phyloP scores from a whole-genome alignment of 2,113 vertebrate species.

The Motacilla alba region DNA sequence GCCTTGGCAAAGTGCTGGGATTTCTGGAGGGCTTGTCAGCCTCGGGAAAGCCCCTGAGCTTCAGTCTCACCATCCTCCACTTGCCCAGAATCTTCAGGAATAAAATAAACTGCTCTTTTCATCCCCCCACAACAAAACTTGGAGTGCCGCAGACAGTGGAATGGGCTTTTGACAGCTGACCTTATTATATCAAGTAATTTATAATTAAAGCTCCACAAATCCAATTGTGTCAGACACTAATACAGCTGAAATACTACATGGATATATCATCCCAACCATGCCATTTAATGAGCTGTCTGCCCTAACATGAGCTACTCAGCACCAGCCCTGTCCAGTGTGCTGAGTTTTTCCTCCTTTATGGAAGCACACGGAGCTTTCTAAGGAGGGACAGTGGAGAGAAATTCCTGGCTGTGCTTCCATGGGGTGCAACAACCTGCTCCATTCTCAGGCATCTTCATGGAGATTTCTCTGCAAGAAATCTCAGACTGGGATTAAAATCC shows the following conservation, averaged over 20 bases:
- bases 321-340: background rate
- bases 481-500: background rate
- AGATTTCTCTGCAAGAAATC: background rate
- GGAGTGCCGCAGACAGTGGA: background rate
- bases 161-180: constrained; percentile 46
- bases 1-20: background rate
- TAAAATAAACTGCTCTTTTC: background rate
- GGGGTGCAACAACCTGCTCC: background rate
- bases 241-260: constrained; percentile 4
- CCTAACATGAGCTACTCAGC: background rate
- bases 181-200: constrained; percentile 43
- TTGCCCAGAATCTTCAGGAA: background rate
- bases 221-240: background rate
- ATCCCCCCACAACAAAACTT: background rate
- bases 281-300: background rate
- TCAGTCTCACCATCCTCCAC: background rate
- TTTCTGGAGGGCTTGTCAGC: background rate
- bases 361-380: background rate
- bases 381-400: background rate
- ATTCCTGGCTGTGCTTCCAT: background rate
- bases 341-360: background rate
- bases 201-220: constrained; percentile 23
- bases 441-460: accelerated
- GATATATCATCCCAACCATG: background rate
- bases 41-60: background rate